Percentiles rank a stretch among this genome's conserved stretches.
These are phyloP conservation scores for Solea solea DNA, from an alignment of 2,113 vertebrate species.

Conservation along the genomic window DNA sequence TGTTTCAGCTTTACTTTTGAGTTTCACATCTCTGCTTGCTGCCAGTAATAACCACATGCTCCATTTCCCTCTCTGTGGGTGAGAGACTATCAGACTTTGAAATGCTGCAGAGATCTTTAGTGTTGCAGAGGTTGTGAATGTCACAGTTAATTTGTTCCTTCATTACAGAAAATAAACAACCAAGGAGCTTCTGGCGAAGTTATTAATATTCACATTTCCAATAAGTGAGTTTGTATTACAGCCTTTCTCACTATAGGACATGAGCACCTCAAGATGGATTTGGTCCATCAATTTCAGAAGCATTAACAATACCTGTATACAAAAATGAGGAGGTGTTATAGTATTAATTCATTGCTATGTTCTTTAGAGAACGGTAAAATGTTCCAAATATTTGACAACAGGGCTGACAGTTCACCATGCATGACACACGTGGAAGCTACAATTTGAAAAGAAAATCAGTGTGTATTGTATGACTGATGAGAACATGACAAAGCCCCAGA, in stretches of 20 bases:
- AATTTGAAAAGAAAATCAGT: no score
- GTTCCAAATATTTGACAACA: no score
- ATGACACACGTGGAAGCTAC: no score
- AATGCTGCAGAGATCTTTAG: constrained; percentile 30
- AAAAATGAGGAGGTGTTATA: constrained; percentile 9
- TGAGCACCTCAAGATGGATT: neutral
- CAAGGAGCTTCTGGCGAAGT: constrained; percentile 18
- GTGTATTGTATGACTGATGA: no score
- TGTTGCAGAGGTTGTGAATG: constrained; percentile 21
- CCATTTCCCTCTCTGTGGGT: constrained; percentile 56
- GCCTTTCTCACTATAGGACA: neutral
- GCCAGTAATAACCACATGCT: constrained; percentile 59
- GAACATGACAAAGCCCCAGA: no score
- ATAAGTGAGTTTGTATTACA: constrained; percentile 14
- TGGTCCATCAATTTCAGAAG: constrained; percentile 2
- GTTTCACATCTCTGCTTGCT: constrained; percentile 26
- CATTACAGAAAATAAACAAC: constrained; percentile 48
- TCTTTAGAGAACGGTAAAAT: neutral
- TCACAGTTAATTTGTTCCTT: constrained; percentile 47
- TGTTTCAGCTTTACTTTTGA: constrained; percentile 29
- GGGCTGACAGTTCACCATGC: no score
- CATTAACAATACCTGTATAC: neutral
- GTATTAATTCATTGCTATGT: neutral
- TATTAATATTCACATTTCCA: constrained; percentile 37
- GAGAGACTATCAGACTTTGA: constrained; percentile 34